A percentile compares a stretch with the other conserved stretches of the same genome.
Evolutionary conservation across 2,797 vertebrate species (phyloP).

Genomic region (Sebastes trivittatus): DNA sequence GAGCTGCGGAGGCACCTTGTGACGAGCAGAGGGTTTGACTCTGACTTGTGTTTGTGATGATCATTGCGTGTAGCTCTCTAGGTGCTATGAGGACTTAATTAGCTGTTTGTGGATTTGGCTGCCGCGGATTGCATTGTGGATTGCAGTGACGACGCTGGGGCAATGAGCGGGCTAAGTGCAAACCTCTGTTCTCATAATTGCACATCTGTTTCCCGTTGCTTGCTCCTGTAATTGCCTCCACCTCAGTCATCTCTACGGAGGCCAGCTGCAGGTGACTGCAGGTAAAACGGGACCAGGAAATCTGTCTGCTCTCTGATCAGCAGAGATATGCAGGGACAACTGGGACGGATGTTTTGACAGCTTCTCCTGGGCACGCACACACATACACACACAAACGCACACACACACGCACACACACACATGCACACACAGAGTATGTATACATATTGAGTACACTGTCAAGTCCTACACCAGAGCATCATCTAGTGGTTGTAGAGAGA

Average conservation of each 20-base stretch:
- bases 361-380: conserved; percentile 36
- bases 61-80: conserved; percentile 55
- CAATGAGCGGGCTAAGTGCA: conserved; percentile 73
- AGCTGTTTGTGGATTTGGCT: conserved; percentile 66
- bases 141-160: conserved; percentile 55
- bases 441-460: background rate
- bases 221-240: conserved; percentile 75
- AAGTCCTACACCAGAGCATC: conserved; percentile 67
- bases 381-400: background rate
- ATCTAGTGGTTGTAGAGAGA: conserved; percentile 51
- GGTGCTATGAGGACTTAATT: conserved; percentile 77
- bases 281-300: conserved; percentile 58
- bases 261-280: conserved; percentile 67
- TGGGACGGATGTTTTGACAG: conserved; percentile 67
- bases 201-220: conserved; percentile 78
- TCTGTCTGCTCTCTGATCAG: conserved; percentile 61
- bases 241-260: conserved; percentile 60
- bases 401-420: background rate
- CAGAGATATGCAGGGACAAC: conserved; percentile 50
- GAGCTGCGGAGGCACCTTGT: conserved; percentile 33
- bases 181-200: conserved; percentile 82
- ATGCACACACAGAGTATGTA: background rate
- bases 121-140: conserved; percentile 62
- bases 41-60: conserved; percentile 53
- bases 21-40: conserved; percentile 61